These are phyloP conservation scores for Gallinago jamesoni DNA, from an alignment of 2,113 vertebrate genomes.

Conservation along the genomic window DNA sequence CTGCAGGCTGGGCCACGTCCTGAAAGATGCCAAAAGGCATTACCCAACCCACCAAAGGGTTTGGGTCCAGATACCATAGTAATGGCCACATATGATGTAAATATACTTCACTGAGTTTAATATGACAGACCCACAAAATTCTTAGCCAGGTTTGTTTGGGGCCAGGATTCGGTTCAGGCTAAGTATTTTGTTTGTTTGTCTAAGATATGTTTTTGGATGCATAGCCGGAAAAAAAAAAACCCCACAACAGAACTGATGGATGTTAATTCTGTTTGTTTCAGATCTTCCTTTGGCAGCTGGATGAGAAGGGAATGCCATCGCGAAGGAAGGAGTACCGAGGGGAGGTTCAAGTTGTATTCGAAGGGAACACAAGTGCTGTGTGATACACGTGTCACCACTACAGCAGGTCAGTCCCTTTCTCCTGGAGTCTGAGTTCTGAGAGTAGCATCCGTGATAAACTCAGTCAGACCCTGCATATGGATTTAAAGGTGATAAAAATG, in stretches of 20 bases:
- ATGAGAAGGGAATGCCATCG: not conserved
- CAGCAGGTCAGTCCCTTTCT: not conserved
- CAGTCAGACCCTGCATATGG: not conserved
- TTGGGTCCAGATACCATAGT: accelerated
- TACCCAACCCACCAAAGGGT: not conserved
- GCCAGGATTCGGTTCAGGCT: not conserved
- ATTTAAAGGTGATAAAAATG: not conserved
- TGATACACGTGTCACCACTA: not conserved
- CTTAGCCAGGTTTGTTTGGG: not conserved
- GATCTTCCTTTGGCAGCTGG: not conserved
- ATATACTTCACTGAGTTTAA: not conserved
- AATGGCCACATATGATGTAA: not conserved
- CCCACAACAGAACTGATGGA: not conserved
- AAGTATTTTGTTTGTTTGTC: constrained; percentile 16
- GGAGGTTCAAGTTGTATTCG: not conserved
- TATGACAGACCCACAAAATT: not conserved
- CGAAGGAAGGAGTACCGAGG: not conserved
- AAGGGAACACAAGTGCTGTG: not conserved
- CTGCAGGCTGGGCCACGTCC: not conserved
- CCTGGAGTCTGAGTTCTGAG: not conserved
- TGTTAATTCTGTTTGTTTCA: constrained; percentile 7
- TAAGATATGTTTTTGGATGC: not conserved
- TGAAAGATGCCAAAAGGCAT: not conserved
- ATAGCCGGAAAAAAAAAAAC: not conserved
- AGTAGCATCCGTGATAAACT: not conserved